Conservation (phyloP, 2,888 invertebrate genomes). For the Tinea trinotella region DNA sequence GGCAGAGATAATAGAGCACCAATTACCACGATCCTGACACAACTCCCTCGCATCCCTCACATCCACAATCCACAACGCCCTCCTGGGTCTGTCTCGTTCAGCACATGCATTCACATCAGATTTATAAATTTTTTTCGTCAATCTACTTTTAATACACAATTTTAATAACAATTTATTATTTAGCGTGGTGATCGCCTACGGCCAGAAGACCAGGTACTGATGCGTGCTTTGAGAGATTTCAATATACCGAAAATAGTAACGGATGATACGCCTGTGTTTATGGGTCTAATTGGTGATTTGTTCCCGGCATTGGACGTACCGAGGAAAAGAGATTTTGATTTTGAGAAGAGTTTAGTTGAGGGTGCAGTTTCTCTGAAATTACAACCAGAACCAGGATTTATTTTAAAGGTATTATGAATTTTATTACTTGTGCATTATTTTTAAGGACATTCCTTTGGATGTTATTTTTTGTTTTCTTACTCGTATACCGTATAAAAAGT, state of each 20-base stretch:
- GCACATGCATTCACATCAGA: too few relatives aligned
- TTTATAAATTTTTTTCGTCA: too few relatives aligned
- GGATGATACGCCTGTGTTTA: slow-evolving; percentile 91
- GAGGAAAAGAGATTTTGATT: slow-evolving; percentile 86
- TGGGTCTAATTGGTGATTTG: slow-evolving; percentile 94
- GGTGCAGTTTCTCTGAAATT: slow-evolving; percentile 87
- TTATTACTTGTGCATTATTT: too few relatives aligned
- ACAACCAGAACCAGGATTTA: slow-evolving; percentile 93
- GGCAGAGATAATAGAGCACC: too few relatives aligned
- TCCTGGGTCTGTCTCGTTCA: too few relatives aligned
- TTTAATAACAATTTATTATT: slow-evolving; percentile 1
- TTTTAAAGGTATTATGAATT: slow-evolving; percentile 85
- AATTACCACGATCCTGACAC: too few relatives aligned
- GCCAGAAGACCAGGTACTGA: slow-evolving; percentile 93
- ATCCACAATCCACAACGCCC: too few relatives aligned
- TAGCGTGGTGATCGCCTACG: slow-evolving; percentile 79
- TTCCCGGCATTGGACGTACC: slow-evolving; percentile 95
- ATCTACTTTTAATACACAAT: background rate
- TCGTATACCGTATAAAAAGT: too few relatives aligned
- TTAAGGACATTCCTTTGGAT: too few relatives aligned
- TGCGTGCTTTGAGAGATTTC: slow-evolving; percentile 94
- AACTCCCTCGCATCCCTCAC: too few relatives aligned
- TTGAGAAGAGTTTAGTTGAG: slow-evolving; percentile 83
- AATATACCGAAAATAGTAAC: slow-evolving; percentile 96
- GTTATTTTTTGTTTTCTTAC: too few relatives aligned